Percentiles rank a stretch among this genome's conserved stretches.
Evolutionary conservation across 2,113 vertebrate species (phyloP).

Genomic region (Delphinus delphis): DNA sequence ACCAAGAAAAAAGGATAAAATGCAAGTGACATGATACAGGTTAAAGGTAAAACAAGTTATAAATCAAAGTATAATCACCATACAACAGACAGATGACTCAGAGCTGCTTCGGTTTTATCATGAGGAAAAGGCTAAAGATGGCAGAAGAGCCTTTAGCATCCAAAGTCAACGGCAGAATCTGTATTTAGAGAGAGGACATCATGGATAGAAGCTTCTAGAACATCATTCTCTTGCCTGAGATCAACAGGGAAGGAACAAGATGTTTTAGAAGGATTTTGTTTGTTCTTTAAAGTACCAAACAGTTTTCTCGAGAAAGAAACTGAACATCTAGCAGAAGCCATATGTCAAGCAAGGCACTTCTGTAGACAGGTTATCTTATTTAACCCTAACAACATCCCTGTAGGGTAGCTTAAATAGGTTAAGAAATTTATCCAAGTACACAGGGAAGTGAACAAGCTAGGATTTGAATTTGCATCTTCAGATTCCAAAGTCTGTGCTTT

Average conservation of each 20-base stretch:
- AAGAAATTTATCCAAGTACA: background rate
- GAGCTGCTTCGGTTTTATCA: background rate
- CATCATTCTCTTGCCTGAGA: background rate
- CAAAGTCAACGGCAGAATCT: background rate
- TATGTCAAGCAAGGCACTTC: background rate
- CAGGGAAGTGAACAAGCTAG: background rate
- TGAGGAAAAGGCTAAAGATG: background rate
- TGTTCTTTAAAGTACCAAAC: conserved; percentile 19
- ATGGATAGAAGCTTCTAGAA: conserved; percentile 10
- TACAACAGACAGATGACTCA: background rate
- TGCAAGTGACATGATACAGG: background rate
- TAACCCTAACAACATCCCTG: background rate
- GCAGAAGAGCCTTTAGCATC: background rate
- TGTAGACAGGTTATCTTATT: background rate
- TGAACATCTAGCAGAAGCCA: background rate
- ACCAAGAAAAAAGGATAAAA: conserved; percentile 2
- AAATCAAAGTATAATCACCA: background rate
- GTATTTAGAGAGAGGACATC: background rate
- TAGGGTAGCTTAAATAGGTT: background rate
- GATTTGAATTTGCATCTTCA: background rate
- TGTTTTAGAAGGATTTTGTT: background rate
- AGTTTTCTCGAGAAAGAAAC: conserved; percentile 31
- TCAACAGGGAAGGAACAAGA: background rate
- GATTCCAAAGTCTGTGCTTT: background rate
- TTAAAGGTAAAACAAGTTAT: background rate